Conservation (phyloP, 2,888 invertebrate genomes). For the Megalurothrips usitatus region DNA sequence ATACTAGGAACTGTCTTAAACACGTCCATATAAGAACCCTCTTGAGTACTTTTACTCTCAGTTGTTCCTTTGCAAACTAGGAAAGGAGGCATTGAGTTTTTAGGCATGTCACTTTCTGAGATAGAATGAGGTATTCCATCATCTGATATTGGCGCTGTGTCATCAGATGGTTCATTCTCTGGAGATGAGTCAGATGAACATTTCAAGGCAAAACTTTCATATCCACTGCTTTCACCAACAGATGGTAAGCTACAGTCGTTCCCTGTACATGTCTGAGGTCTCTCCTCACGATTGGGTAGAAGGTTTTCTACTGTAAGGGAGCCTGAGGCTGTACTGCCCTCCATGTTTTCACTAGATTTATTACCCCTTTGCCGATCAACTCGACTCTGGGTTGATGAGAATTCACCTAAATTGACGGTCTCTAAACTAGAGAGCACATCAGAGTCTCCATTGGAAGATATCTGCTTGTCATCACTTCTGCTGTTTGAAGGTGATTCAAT, state of each 20-base stretch:
- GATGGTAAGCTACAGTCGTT: constrained; percentile 59
- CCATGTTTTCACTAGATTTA: not conserved
- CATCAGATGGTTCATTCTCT: constrained; percentile 44
- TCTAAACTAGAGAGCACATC: constrained; percentile 36
- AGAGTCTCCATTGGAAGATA: constrained; percentile 35
- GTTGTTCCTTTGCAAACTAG: not conserved
- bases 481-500: not conserved
- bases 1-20: constrained; percentile 39
- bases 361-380: constrained; percentile 7
- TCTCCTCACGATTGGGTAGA: not conserved
- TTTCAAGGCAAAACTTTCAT: constrained; percentile 60
- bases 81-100: not conserved
- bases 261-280: not conserved
- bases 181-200: constrained; percentile 50
- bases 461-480: not conserved
- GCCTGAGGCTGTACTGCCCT: not conserved
- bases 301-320: not conserved
- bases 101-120: not conserved
- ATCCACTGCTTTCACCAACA: constrained; percentile 63
- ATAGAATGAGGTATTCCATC: not conserved
- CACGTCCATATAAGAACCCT: constrained; percentile 52
- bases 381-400: not conserved
- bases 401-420: constrained; percentile 36
- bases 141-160: constrained; percentile 28
- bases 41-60: constrained; percentile 67